These are phyloP conservation scores for Pseudachorutes palmiensis DNA, from an alignment of 1,140 invertebrate species.

Conservation along the genomic window DNA sequence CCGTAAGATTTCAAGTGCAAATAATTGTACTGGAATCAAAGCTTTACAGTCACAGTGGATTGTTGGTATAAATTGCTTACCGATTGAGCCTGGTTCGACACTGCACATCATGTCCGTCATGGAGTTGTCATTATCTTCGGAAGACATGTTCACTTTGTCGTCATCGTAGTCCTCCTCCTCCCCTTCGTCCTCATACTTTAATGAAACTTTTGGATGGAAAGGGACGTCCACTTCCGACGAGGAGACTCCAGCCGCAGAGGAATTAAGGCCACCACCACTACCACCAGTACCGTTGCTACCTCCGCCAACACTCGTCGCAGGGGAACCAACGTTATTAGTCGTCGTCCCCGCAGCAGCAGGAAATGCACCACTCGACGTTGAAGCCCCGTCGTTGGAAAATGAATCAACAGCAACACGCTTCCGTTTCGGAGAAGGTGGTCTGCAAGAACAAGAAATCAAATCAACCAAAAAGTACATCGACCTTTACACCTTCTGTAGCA, in stretches of 20 bases:
- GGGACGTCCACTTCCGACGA: background rate
- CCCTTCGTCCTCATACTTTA: conserved; percentile 32
- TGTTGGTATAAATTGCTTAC: conserved; percentile 8
- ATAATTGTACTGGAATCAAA: too few species aligned
- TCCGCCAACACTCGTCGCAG: background rate
- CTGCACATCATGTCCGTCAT: conserved; percentile 28
- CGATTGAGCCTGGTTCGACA: conserved; percentile 15
- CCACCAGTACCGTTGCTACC: conserved; percentile 4
- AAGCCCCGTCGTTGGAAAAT: conserved; percentile 6
- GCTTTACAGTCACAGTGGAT: too few species aligned
- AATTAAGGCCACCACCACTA: conserved; percentile 11
- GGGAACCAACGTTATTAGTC: background rate
- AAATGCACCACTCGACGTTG: conserved; percentile 1
- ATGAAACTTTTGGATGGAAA: background rate
- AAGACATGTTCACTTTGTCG: conserved; percentile 21
- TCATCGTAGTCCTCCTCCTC: conserved; percentile 32
- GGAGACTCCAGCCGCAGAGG: background rate
- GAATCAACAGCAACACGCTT: conserved; percentile 19
- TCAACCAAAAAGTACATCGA: background rate
- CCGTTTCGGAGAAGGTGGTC: conserved; percentile 33
- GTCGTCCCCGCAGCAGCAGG: background rate
- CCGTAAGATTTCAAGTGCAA: too few species aligned
- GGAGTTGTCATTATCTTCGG: conserved; percentile 36
- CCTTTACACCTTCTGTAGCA: background rate
- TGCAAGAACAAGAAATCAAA: conserved; percentile 10